Base-by-base conservation (phyloP, 2,797 vertebrate genomes). In the Cichlasoma orientale region DNA sequence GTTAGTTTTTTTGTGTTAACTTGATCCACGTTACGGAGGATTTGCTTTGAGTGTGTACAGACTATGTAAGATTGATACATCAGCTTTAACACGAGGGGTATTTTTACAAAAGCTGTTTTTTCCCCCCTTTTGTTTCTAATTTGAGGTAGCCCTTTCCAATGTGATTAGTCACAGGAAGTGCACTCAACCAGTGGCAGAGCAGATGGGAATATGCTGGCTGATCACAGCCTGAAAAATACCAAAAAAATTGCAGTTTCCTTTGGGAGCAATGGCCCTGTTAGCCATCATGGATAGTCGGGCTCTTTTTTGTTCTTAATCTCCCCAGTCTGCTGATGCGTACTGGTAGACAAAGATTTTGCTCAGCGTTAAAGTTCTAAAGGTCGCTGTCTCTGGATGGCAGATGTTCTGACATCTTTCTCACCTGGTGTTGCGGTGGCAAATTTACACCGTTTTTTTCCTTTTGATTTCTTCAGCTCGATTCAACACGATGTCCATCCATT, bases 131-230 rank as follows among this genome's bases (percentile, higher is more conserved):
- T 54, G 27, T 29, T 55, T 84, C 41, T 75, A 75, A 78, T 85
- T 80, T 54, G 29, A 80, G 16, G 55, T 47, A n/a, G 16, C 56
- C 2, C 25, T 59, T 14, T 75, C 38, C 47, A 12, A 7, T 47
- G 38, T 58, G 56, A 73, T 82, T 72, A 77, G 70, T 77, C 71
- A 58, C 56, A 75, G 68, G 44, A 80, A 13, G 25, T 16, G 4
- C n/a, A 61, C 4, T 84, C 29, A 16, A 58, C 56, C 38, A 31
- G 14, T 74, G 12, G 61, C 57, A 57, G 66, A 82, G 52, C 58
- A 75, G 41, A 80, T 59, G 68, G 59, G 10, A 38, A 74, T 75
- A 73, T 41, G 57, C 18, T 44, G 44, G 18, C 21, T 63, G 18
- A 58, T 74, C 29, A 68, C 63, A 57, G 14, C 61, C 33, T 74